Conservation (phyloP, 2,113 vertebrate genomes). For the Aptenodytes forsteri region DNA sequence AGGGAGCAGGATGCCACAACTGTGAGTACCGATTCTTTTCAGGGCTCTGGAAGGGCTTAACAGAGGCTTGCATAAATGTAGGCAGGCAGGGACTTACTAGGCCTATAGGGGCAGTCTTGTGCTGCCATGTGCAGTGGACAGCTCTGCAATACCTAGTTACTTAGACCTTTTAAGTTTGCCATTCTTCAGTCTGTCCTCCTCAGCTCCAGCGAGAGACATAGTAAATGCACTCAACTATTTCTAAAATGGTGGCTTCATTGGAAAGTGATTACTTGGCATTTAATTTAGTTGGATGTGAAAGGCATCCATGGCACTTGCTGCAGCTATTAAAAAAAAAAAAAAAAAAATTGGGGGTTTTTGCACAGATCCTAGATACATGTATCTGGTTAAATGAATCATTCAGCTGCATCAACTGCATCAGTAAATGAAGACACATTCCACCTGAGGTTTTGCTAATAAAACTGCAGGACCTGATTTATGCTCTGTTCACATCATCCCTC, state of each 20-base stretch:
- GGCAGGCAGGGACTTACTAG: background rate
- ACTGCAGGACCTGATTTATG: background rate
- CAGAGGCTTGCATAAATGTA: background rate
- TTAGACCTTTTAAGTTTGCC: background rate
- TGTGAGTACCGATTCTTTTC: background rate
- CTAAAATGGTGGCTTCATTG: background rate
- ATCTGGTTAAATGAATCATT: background rate
- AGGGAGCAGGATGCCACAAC: background rate
- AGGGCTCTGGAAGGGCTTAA: background rate
- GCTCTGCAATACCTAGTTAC: background rate
- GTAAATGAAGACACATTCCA: background rate
- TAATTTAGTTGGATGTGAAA: background rate
- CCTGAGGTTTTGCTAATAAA: background rate
- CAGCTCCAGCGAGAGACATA: background rate
- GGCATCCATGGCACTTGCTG: background rate
- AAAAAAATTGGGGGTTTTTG: accelerated
- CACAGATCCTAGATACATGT: background rate
- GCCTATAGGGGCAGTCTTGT: background rate
- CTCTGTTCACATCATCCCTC: background rate
- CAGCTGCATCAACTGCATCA: background rate
- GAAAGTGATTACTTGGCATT: background rate
- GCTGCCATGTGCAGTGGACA: background rate
- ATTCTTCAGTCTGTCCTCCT: background rate
- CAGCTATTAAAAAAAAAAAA: background rate
- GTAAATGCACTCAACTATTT: background rate